Evolutionary conservation across 2,888 invertebrate genomes (phyloP).

Genomic region (Phragmatobia fuliginosa): DNA sequence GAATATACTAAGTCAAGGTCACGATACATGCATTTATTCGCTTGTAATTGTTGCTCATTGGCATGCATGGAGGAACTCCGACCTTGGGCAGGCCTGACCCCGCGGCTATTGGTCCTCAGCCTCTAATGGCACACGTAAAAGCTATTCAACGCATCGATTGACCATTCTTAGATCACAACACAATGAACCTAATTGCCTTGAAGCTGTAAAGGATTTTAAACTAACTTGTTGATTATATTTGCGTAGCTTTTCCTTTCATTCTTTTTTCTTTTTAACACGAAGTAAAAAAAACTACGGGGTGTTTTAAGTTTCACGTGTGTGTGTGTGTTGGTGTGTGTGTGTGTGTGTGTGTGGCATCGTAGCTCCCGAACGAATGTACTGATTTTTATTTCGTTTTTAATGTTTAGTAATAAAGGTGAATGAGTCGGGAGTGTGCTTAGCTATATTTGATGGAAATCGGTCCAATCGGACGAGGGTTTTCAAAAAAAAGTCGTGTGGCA

Average conservation of each 20-base stretch:
- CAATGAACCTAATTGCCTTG: constrained; percentile 10
- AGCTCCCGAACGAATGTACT: no score
- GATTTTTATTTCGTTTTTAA: no score
- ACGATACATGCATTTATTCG: constrained; percentile 42
- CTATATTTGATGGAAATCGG: no score
- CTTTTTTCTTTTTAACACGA: no score
- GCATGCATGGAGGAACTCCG: constrained; percentile 31
- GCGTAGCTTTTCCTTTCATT: not conserved
- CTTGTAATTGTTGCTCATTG: constrained; percentile 40
- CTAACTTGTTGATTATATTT: not conserved
- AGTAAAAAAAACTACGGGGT: no score
- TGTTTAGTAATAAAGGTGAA: no score
- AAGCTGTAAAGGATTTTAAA: not conserved
- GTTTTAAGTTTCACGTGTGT: no score
- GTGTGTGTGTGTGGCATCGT: no score
- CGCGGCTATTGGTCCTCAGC: constrained; percentile 39
- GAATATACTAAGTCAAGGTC: constrained; percentile 12
- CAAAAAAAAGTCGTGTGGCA: no score
- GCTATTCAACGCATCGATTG: constrained; percentile 13
- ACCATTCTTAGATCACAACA: constrained; percentile 12
- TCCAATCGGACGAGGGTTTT: no score
- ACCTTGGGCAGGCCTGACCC: constrained; percentile 43
- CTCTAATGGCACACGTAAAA: constrained; percentile 18
- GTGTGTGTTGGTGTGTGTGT: no score
- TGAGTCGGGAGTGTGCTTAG: no score